Conservation (phyloP, 1,140 invertebrate species). For the Pemphigus obesinymphae region DNA sequence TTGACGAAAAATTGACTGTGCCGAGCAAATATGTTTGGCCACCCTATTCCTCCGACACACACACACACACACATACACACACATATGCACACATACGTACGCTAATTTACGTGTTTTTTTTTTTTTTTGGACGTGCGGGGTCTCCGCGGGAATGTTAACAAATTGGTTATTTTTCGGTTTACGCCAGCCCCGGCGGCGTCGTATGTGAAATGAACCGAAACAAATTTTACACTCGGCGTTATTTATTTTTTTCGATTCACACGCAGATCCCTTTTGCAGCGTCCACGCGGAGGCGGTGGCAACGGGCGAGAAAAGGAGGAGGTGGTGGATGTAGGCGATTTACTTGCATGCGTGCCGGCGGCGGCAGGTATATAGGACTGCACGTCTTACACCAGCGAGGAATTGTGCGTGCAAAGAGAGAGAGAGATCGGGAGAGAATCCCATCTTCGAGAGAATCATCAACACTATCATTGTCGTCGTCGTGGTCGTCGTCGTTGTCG, state of each 20-base stretch:
- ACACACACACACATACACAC: not conserved
- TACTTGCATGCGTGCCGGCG: too few species aligned
- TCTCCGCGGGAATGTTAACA: conserved; percentile 13
- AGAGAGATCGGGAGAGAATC: not conserved
- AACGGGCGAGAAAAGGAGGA: not conserved
- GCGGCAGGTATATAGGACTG: not conserved
- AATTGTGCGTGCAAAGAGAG: not conserved
- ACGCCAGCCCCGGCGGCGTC: conserved; percentile 33
- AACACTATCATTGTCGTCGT: conserved; percentile 31
- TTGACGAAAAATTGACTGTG: too few species aligned
- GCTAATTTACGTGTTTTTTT: conserved; percentile 30
- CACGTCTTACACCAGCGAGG: not conserved
- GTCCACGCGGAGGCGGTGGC: not conserved
- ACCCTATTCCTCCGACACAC: not conserved
- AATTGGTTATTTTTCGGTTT: conserved; percentile 21
- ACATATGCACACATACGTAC: not conserved
- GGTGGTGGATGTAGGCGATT: not conserved
- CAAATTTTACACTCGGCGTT: not conserved
- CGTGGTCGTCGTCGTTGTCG: not conserved
- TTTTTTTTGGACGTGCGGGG: not conserved
- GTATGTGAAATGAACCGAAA: conserved; percentile 31
- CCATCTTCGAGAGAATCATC: conserved; percentile 12
- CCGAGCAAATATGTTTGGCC: not conserved
- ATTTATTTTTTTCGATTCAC: not conserved
- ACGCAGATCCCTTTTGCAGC: not conserved